phyloP scores from a whole-genome alignment of 2,888 invertebrate genomes.

The Drosophila eohydei region DNA sequence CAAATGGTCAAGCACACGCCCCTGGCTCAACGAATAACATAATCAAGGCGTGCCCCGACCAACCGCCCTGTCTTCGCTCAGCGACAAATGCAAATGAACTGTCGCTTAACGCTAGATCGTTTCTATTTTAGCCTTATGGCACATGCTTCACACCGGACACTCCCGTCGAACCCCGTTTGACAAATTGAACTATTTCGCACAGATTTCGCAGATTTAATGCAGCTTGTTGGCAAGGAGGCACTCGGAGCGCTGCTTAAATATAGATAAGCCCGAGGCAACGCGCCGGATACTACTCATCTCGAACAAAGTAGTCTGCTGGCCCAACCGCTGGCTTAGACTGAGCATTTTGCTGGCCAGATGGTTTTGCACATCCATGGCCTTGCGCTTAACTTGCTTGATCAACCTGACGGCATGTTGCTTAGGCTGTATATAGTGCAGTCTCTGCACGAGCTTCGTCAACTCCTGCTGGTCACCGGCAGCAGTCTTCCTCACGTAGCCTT shows the following conservation, averaged over 20 bases:
- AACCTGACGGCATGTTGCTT: conserved; percentile 3
- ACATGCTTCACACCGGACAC: neutral
- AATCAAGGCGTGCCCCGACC: conserved; percentile 46
- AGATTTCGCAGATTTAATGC: conserved; percentile 50
- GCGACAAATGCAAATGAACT: conserved; percentile 65
- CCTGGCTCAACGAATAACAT: conserved; percentile 42
- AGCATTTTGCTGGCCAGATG: neutral
- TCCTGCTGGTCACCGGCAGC: accelerated
- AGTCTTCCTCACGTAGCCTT: conserved; percentile 2
- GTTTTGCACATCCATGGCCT: conserved; percentile 11
- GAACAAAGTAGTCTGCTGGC: accelerated
- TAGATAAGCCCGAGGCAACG: conserved; percentile 1
- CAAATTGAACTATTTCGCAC: conserved; percentile 68
- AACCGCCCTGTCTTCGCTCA: neutral
- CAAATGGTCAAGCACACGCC: conserved; percentile 56
- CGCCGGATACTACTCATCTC: neutral
- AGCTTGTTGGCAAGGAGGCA: conserved; percentile 3
- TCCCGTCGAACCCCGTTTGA: conserved; percentile 21
- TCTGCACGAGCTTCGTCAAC: neutral
- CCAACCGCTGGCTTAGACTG: neutral
- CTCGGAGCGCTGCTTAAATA: conserved; percentile 32
- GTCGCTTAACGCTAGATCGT: conserved; percentile 34
- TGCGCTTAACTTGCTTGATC: conserved; percentile 19
- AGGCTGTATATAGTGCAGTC: neutral
- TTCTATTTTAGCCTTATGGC: conserved; percentile 36